Evolutionary conservation across 2,888 invertebrate species (phyloP).

Genomic region (Plutella xylostella): DNA sequence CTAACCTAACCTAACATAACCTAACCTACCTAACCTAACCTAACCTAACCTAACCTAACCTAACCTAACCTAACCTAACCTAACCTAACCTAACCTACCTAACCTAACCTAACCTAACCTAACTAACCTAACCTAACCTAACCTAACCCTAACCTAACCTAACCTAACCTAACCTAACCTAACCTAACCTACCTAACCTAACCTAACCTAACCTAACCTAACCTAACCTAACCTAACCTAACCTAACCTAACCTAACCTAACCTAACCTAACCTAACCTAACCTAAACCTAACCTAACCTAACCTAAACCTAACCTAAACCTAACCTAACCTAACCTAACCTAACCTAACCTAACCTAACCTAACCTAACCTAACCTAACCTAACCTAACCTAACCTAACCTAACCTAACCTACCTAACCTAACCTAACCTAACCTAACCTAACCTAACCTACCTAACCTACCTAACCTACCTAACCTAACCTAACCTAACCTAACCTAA

Average conservation of each 20-base stretch:
- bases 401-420: too few species aligned
- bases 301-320: too few species aligned
- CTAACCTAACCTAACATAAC: too few species aligned
- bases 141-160: too few species aligned
- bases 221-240: conserved; percentile 1
- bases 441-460: too few species aligned
- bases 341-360: conserved; percentile 1
- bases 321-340: conserved; percentile 1
- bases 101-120: conserved; percentile 1
- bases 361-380: conserved; percentile 1
- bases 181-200: too few species aligned
- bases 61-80: conserved; percentile 1
- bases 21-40: too few species aligned
- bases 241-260: conserved; percentile 1
- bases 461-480: too few species aligned
- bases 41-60: neutral
- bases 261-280: conserved; percentile 1
- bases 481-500: conserved; percentile 1
- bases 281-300: too few species aligned
- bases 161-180: too few species aligned
- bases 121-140: conserved; percentile 1
- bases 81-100: too few species aligned
- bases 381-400: conserved; percentile 1
- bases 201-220: conserved; percentile 1
- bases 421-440: too few species aligned